Percentiles rank a stretch among this genome's conserved stretches.
Evolutionary conservation across 2,888 invertebrate genomes (phyloP).

Genomic region (Epinotia brunnichana): DNA sequence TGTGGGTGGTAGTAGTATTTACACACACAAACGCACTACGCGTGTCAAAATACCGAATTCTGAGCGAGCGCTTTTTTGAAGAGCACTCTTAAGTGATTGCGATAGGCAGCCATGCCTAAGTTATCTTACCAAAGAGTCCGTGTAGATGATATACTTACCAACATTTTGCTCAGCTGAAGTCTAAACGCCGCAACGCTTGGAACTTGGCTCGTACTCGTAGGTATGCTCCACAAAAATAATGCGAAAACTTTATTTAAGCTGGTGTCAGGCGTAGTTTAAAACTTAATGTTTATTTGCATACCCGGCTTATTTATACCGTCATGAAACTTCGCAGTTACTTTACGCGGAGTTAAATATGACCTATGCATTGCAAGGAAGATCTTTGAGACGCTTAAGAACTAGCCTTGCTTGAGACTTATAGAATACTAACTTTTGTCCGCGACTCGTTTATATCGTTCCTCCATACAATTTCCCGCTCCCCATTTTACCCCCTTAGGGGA

Average conservation of each 20-base stretch:
- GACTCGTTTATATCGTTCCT: too few relatives aligned
- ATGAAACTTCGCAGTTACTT: conserved; percentile 33
- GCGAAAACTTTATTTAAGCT: conserved; percentile 67
- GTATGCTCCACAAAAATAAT: conserved; percentile 63
- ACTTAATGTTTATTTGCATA: conserved; percentile 61
- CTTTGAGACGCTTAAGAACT: neutral
- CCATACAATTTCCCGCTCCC: too few relatives aligned
- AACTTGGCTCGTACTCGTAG: conserved; percentile 51
- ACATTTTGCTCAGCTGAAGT: neutral
- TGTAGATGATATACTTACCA: neutral
- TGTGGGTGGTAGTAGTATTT: too few relatives aligned
- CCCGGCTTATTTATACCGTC: conserved; percentile 45
- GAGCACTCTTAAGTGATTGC: too few relatives aligned
- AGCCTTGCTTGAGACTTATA: neutral
- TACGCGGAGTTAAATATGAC: conserved; percentile 14
- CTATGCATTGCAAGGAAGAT: neutral
- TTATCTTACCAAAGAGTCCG: too few relatives aligned
- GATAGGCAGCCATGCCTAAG: too few relatives aligned
- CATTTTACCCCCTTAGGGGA: too few relatives aligned
- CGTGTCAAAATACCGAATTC: too few relatives aligned
- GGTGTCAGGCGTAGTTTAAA: conserved; percentile 56
- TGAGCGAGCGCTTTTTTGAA: too few relatives aligned
- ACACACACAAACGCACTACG: too few relatives aligned
- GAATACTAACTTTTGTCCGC: neutral
- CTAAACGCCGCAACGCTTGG: neutral